phyloP scores from a whole-genome alignment of 2,888 invertebrate genomes.

The Diarsia mendica region DNA sequence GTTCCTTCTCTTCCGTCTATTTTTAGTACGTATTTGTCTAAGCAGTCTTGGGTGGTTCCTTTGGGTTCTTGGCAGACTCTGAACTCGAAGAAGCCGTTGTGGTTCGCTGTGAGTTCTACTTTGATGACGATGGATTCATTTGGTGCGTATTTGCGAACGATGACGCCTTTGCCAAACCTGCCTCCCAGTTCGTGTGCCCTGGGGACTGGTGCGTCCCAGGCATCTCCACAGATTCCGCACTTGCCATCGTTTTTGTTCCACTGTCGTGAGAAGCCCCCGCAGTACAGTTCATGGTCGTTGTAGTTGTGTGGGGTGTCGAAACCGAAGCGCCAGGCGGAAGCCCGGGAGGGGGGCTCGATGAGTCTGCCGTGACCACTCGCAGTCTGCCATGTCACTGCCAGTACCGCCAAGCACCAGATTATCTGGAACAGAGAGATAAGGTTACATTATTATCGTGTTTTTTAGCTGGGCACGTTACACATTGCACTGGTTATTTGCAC shows the following conservation, averaged over 20 bases:
- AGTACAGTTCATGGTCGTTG: constrained; percentile 96
- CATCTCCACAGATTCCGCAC: constrained; percentile 96
- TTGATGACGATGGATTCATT: constrained; percentile 93
- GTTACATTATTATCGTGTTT: constrained; percentile 9
- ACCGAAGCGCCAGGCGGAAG: constrained; percentile 97
- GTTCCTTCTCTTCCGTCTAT: constrained; percentile 88
- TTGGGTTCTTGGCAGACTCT: constrained; percentile 94
- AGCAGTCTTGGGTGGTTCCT: constrained; percentile 93
- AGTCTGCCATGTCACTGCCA: constrained; percentile 74
- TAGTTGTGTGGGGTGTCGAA: constrained; percentile 97
- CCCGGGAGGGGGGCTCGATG: constrained; percentile 96
- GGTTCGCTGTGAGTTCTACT: constrained; percentile 96
- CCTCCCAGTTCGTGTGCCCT: constrained; percentile 96
- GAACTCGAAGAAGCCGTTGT: constrained; percentile 96
- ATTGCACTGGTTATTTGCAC: not conserved
- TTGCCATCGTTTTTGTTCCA: constrained; percentile 95
- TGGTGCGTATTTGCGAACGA: constrained; percentile 94
- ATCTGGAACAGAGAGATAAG: constrained; percentile 76
- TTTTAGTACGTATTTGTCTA: constrained; percentile 93
- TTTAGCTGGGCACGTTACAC: not conserved
- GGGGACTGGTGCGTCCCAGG: constrained; percentile 93
- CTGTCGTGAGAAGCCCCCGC: constrained; percentile 96
- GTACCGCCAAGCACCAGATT: constrained; percentile 80
- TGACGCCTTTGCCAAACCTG: constrained; percentile 94
- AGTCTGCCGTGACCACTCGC: constrained; percentile 93